These are phyloP conservation scores for Psittacula derbiana DNA, from an alignment of 2,797 vertebrate genomes.

Conservation along the genomic window DNA sequence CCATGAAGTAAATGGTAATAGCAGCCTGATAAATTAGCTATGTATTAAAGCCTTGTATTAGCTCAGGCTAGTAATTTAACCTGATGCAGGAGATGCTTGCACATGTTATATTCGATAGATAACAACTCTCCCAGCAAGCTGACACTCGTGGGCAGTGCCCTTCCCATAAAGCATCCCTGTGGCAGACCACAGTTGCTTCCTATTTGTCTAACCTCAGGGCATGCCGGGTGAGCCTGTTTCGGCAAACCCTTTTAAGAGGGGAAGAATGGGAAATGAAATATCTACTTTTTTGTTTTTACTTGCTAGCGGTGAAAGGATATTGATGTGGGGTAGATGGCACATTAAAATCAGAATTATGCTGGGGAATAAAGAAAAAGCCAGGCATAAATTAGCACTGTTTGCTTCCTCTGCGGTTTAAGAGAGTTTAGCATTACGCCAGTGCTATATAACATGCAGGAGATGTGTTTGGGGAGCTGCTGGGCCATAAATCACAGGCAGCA, in stretches of 20 bases:
- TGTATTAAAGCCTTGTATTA: slow-evolving; percentile 50
- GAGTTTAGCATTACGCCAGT: not conserved
- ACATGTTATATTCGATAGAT: slow-evolving; percentile 46
- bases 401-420: not conserved
- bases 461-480: slow-evolving; percentile 2
- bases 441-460: not conserved
- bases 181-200: slow-evolving; percentile 22
- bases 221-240: not conserved
- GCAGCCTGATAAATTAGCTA: slow-evolving; percentile 70
- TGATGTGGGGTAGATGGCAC: slow-evolving; percentile 13
- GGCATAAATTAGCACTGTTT: slow-evolving; percentile 30
- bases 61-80: slow-evolving; percentile 66
- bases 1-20: slow-evolving; percentile 61
- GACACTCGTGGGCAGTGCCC: slow-evolving; percentile 8
- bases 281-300: slow-evolving; percentile 26
- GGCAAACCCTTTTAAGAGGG: not conserved
- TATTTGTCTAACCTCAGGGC: slow-evolving; percentile 28
- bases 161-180: slow-evolving; percentile 6
- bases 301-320: not conserved
- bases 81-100: slow-evolving; percentile 46
- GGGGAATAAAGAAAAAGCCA: not conserved
- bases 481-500: slow-evolving; percentile 44
- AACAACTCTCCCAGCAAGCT: slow-evolving; percentile 32
- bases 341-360: slow-evolving; percentile 56
- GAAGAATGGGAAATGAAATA: slow-evolving; percentile 25